Conservation (phyloP, 1,140 invertebrate species). For the Drosophila tani region DNA sequence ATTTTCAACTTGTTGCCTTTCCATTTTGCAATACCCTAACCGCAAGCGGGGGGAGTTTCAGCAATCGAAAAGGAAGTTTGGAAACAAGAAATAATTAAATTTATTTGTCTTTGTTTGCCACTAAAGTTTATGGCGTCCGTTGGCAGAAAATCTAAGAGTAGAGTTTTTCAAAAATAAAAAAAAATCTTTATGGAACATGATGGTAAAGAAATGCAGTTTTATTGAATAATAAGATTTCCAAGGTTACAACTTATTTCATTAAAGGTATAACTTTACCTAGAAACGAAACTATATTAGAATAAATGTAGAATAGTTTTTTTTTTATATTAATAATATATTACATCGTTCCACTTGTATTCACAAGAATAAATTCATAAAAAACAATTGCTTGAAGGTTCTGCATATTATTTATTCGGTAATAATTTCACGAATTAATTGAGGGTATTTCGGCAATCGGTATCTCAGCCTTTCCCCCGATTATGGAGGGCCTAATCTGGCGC, state of each 20-base stretch:
- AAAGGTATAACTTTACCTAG: no score
- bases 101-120: conserved; percentile 1
- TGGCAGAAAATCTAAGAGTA: not conserved
- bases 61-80: conserved; percentile 2
- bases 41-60: conserved; percentile 11
- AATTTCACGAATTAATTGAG: not conserved
- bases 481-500: conserved; percentile 39
- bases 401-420: not conserved
- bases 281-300: no score
- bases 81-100: conserved; percentile 21
- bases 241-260: not conserved
- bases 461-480: conserved; percentile 22
- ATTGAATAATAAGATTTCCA: not conserved
- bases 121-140: not conserved
- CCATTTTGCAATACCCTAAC: conserved; percentile 52
- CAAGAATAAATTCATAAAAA: not conserved
- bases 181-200: not conserved
- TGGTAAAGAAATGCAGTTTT: not conserved
- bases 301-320: no score
- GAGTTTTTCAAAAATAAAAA: not conserved
- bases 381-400: no score
- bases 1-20: conserved; percentile 48
- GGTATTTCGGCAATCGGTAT: conserved; percentile 12
- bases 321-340: no score
- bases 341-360: no score